A percentile compares a stretch with the other conserved stretches of the same genome.
Conservation (phyloP, 2,888 invertebrate species). For the Apotomis turbidana region DNA sequence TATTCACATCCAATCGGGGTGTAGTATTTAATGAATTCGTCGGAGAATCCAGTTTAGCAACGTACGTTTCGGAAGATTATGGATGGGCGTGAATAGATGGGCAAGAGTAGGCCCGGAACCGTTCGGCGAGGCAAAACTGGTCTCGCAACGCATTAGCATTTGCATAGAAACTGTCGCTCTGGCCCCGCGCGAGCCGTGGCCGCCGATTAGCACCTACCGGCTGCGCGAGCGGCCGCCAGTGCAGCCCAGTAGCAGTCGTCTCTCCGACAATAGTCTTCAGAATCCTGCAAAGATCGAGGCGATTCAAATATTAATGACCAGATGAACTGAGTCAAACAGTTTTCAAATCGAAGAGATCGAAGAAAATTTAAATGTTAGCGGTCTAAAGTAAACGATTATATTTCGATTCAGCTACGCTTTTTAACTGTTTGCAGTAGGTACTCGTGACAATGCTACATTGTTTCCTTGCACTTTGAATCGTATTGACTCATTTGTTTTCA, state of each 20-base stretch:
- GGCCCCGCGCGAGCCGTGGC: conserved; percentile 68
- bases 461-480: conserved; percentile 32
- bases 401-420: not conserved
- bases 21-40: conserved; percentile 53
- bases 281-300: too few species aligned
- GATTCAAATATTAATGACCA: too few species aligned
- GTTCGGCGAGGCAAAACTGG: conserved; percentile 75
- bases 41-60: conserved; percentile 66
- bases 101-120: conserved; percentile 77
- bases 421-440: not conserved
- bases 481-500: conserved; percentile 29
- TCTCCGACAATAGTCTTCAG: too few species aligned
- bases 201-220: conserved; percentile 74
- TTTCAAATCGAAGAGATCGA: too few species aligned
- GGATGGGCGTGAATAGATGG: conserved; percentile 72
- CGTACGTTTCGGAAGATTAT: conserved; percentile 62
- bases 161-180: conserved; percentile 83
- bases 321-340: too few species aligned
- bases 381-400: not conserved
- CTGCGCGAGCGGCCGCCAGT: conserved; percentile 36
- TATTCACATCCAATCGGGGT: conserved; percentile 25
- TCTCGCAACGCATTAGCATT: conserved; percentile 79
- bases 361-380: too few species aligned
- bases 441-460: conserved; percentile 10
- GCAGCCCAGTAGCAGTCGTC: too few species aligned